These are phyloP conservation scores for Catharus minimus DNA, from an alignment of 2,113 vertebrate genomes.

Conservation along the genomic window DNA sequence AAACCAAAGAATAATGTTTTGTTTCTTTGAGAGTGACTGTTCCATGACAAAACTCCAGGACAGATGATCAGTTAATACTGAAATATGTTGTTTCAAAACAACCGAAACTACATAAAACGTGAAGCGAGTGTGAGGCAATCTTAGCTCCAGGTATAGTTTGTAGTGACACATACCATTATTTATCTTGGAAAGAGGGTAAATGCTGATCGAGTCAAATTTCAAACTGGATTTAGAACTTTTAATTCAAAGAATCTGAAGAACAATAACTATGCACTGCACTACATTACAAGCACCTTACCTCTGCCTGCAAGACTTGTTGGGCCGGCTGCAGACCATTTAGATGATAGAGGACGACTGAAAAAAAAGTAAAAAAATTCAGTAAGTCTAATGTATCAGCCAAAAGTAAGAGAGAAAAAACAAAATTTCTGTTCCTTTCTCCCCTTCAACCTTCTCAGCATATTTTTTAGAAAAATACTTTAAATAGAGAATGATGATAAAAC, in stretches of 20 bases:
- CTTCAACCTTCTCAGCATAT: not conserved
- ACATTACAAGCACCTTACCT: constrained; percentile 70
- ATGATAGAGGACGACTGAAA: constrained; percentile 87
- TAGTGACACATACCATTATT: not conserved
- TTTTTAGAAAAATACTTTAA: not conserved
- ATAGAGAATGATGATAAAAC: not conserved
- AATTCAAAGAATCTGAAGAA: not conserved
- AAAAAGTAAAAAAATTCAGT: not conserved
- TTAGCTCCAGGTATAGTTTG: not conserved
- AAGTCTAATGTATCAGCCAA: not conserved
- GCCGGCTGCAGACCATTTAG: constrained; percentile 89
- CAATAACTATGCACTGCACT: not conserved
- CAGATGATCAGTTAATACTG: not conserved
- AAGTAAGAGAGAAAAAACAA: not conserved
- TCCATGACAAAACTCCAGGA: not conserved
- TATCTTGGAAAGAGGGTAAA: not conserved
- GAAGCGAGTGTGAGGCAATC: not conserved
- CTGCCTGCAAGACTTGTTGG: constrained; percentile 80
- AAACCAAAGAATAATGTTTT: not conserved
- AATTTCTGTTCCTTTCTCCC: not conserved
- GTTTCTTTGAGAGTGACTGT: not conserved
- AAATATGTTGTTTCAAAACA: not conserved
- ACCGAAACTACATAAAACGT: not conserved
- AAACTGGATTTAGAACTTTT: not conserved
- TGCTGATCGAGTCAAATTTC: not conserved